Evolutionary conservation across 2,797 vertebrate species (phyloP).

Genomic region (Phrynocephalus vlangalii): DNA sequence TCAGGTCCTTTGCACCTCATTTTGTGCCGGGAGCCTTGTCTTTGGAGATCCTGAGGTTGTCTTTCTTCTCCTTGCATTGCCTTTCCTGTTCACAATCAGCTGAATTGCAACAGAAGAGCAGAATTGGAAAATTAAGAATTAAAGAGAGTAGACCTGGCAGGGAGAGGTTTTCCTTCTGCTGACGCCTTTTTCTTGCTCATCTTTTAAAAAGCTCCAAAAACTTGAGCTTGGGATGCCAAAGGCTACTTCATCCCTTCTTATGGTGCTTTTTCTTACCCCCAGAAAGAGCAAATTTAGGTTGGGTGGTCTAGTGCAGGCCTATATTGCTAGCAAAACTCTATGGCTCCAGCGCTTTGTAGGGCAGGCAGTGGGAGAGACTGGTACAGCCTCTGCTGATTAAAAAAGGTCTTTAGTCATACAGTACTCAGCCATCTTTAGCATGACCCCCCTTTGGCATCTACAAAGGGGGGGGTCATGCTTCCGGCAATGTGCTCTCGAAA

Average conservation of each 20-base stretch:
- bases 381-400: neutral
- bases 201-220: neutral
- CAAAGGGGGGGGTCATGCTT: no score
- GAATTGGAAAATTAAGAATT: conserved; percentile 10
- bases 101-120: neutral
- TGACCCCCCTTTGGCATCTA: no score
- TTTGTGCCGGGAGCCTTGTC: no score
- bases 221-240: neutral
- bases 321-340: neutral
- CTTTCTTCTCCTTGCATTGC: neutral
- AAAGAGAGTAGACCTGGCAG: neutral
- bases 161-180: neutral
- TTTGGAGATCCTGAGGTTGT: no score
- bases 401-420: neutral
- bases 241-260: neutral
- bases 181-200: neutral
- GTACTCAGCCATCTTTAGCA: no score
- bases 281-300: conserved; percentile 17
- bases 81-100: neutral
- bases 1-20: no score
- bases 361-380: neutral
- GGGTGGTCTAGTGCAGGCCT: accelerated
- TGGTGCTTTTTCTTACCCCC: no score
- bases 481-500: neutral
- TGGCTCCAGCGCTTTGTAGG: neutral